Base-by-base conservation (phyloP, 2,113 vertebrate genomes). In the Cromileptes altivelis region DNA sequence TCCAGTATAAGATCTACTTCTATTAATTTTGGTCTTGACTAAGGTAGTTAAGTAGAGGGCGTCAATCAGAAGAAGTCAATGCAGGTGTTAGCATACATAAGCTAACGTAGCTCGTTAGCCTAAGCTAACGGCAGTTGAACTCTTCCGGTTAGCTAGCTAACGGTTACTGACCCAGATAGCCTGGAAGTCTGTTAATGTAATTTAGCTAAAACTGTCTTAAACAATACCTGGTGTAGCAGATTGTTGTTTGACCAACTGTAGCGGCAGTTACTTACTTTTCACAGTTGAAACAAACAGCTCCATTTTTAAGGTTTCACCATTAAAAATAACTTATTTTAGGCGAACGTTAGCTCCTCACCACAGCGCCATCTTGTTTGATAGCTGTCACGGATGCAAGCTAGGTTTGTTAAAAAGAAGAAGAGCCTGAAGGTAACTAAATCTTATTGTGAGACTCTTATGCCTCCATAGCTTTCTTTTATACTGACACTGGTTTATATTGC, bases 241-340 rank as follows among this genome's bases (percentile, higher is more conserved):
- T 45, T 3, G 11, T 45, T 11, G 42, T 45, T 45, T 11, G 10
- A 12, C 42, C 42, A 45, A 2, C 11, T 45, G 11, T 10, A 45
- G 2, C 8, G 42, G 11, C 4, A 50, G 49, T 25, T 61, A 91
- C 92, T 92, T 78, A 95, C 95, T 63, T 93, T 93, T 93, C 8
- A 95, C 69, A 0, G 64, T 65, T 10, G 80, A 87, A 40, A 80
- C 55, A 82, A 92, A 85, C 6, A 0, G 30, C 19, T 93, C 94
- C 95, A 95, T 95, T 4, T 77, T 80, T 6, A 11, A 33, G 1
- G 21, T 58, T 58, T 75, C 0, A 3, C 7, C 4, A 0, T 6
- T 15, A 13, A 12, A 13, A 65, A 10, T 12, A 18, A 42, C 12
- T 0, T 13, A 4, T 30, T 0, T 9, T 10, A 4, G 3, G 5